Percentiles rank a stretch among this genome's conserved stretches.
Evolutionary conservation across 2,797 vertebrate species (phyloP).

Genomic region (Thaleichthys pacificus): DNA sequence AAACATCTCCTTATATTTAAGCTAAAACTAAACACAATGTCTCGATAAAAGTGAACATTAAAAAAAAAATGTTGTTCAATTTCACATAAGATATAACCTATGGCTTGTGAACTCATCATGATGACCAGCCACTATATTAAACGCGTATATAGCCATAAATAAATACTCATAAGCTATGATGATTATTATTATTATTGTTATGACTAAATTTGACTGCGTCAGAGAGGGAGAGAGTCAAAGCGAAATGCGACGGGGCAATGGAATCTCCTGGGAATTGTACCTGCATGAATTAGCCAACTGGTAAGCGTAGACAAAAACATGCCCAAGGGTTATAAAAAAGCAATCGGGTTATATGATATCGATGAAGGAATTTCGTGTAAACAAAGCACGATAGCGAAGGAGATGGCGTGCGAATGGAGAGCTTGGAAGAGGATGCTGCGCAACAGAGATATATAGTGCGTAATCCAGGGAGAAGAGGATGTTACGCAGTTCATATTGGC

Average conservation of each 20-base stretch:
- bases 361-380: conserved; percentile 42
- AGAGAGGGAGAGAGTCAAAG: conserved; percentile 59
- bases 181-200: conserved; percentile 61
- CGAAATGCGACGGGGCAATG: conserved; percentile 49
- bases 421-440: conserved; percentile 75
- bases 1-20: background rate
- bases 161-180: conserved; percentile 3
- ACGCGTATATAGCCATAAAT: background rate
- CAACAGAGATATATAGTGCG: conserved; percentile 67
- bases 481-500: conserved; percentile 71
- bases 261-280: conserved; percentile 62
- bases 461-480: conserved; percentile 63
- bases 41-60: background rate
- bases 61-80: too few relatives aligned
- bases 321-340: background rate
- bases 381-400: conserved; percentile 54
- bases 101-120: too few relatives aligned
- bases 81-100: too few relatives aligned
- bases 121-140: background rate
- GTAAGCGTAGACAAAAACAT: conserved; percentile 27
- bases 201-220: conserved; percentile 82
- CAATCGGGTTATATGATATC: background rate
- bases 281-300: background rate
- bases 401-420: conserved; percentile 62
- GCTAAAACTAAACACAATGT: background rate